A percentile compares a stretch with the other conserved stretches of the same genome.
Evolutionary conservation across 92 coral and sea anemone species (phyloP).

Genomic region (Parazoanthus darwini): DNA sequence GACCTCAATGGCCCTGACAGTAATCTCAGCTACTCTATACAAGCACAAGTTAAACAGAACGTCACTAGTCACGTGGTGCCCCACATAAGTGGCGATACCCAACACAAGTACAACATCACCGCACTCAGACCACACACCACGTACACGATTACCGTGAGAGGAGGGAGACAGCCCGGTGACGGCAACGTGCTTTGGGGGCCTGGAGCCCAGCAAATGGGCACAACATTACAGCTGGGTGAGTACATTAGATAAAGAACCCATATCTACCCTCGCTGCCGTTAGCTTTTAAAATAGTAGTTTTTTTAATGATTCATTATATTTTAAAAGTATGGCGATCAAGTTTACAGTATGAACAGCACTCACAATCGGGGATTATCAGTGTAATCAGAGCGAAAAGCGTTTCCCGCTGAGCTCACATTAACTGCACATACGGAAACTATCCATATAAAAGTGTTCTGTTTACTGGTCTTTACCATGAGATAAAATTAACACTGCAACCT

Average conservation of each 20-base stretch:
- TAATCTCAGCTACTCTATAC: slow-evolving; percentile 62
- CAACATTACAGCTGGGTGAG: slow-evolving; percentile 82
- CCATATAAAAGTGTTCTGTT: no score
- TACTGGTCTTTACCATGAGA: no score
- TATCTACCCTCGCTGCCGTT: no score
- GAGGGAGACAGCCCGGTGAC: slow-evolving; percentile 65
- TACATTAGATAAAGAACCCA: background rate
- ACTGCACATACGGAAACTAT: no score
- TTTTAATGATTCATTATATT: no score
- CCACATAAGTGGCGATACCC: slow-evolving; percentile 43
- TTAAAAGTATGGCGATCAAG: no score
- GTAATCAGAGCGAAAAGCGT: no score
- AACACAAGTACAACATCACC: slow-evolving; percentile 49
- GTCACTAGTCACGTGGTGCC: slow-evolving; percentile 42
- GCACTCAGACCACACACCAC: slow-evolving; percentile 61
- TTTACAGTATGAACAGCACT: no score
- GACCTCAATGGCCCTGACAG: slow-evolving; percentile 68
- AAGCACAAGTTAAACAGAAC: slow-evolving; percentile 45
- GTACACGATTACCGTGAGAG: slow-evolving; percentile 66
- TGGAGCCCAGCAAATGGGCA: slow-evolving; percentile 37
- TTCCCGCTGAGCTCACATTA: no score
- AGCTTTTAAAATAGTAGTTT: no score
- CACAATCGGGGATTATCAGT: no score
- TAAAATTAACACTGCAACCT: no score
- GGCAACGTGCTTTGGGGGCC: slow-evolving; percentile 69